Percentiles rank a stretch among this genome's conserved stretches.
Conservation (phyloP, 2,888 invertebrate species). For the Dusona sp. region DNA sequence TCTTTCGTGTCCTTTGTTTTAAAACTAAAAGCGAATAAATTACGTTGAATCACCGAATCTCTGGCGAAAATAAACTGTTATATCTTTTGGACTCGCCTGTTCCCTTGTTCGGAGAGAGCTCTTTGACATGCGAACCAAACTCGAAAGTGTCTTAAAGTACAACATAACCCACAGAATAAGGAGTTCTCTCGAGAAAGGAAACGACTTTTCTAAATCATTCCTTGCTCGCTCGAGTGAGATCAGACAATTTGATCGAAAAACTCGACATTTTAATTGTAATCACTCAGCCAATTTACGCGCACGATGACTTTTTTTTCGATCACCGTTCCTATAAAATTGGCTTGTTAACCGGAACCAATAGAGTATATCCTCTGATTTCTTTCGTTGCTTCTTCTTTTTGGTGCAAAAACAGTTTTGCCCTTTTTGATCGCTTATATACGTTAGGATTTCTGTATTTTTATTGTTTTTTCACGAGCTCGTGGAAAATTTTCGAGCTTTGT, state of each 20-base stretch:
- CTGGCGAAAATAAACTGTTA: slow-evolving; percentile 43
- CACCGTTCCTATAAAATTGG: slow-evolving; percentile 15
- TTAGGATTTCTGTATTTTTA: not conserved
- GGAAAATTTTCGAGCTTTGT: slow-evolving; percentile 23
- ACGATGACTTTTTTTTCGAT: slow-evolving; percentile 30
- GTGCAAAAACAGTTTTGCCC: slow-evolving; percentile 11
- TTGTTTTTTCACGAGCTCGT: slow-evolving; percentile 15
- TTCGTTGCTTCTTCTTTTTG: slow-evolving; percentile 3
- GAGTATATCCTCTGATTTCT: not conserved
- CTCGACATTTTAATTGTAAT: slow-evolving; percentile 31
- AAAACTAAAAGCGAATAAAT: slow-evolving; percentile 76
- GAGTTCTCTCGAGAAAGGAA: slow-evolving; percentile 37
- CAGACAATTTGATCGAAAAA: slow-evolving; percentile 16
- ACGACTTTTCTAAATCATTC: slow-evolving; percentile 8
- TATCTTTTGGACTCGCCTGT: slow-evolving; percentile 24
- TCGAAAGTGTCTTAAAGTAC: not conserved
- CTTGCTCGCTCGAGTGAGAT: slow-evolving; percentile 49
- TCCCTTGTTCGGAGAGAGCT: slow-evolving; percentile 4
- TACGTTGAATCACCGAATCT: slow-evolving; percentile 68
- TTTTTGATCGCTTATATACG: slow-evolving; percentile 27
- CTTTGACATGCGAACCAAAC: not conserved
- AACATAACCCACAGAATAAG: slow-evolving; percentile 18
- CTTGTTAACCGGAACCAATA: slow-evolving; percentile 19
- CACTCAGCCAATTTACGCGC: slow-evolving; percentile 28
- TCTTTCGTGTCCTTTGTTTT: slow-evolving; percentile 34